A percentile compares a stretch with the other conserved stretches of the same genome.
These are phyloP conservation scores for Nasonia giraulti DNA, from an alignment of 1,140 invertebrate genomes.

Conservation along the genomic window DNA sequence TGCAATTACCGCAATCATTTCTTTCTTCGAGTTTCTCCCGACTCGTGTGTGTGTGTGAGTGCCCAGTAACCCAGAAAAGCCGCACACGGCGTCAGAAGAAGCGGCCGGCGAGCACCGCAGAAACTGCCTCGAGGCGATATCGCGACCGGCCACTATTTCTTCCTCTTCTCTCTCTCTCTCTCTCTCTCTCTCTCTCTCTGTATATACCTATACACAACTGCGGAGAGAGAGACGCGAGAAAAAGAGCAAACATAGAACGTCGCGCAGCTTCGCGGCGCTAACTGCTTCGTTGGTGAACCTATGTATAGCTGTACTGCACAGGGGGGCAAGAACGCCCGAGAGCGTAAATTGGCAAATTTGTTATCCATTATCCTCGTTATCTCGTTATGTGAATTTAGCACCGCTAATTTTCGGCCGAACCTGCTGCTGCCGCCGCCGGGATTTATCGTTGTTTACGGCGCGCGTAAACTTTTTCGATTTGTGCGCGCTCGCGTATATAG, in stretches of 20 bases:
- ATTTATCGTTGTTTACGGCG: not conserved
- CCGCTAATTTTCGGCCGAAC: not conserved
- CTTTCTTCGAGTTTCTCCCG: constrained; percentile 46
- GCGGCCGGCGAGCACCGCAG: too few species aligned
- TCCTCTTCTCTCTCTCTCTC: not conserved
- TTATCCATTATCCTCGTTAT: constrained; percentile 30
- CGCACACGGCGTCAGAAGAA: not conserved
- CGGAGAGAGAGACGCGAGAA: not conserved
- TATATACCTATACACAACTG: not conserved
- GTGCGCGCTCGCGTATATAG: too few species aligned
- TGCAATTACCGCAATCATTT: constrained; percentile 49
- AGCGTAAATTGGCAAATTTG: constrained; percentile 38
- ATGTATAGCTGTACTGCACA: not conserved
- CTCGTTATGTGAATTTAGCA: constrained; percentile 20
- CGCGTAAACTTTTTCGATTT: not conserved
- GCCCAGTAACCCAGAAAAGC: constrained; percentile 45
- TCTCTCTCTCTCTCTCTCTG: not conserved
- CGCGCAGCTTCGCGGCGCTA: not conserved
- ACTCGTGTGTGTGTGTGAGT: not conserved
- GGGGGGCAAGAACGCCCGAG: not conserved
- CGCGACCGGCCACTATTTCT: constrained; percentile 9
- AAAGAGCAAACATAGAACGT: not conserved
- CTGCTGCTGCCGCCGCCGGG: too few species aligned
- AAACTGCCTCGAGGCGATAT: constrained; percentile 23
- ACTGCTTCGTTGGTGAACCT: not conserved